Evolutionary conservation across 2,797 vertebrate genomes (phyloP).

Genomic region (Sebastes steindachneri): DNA sequence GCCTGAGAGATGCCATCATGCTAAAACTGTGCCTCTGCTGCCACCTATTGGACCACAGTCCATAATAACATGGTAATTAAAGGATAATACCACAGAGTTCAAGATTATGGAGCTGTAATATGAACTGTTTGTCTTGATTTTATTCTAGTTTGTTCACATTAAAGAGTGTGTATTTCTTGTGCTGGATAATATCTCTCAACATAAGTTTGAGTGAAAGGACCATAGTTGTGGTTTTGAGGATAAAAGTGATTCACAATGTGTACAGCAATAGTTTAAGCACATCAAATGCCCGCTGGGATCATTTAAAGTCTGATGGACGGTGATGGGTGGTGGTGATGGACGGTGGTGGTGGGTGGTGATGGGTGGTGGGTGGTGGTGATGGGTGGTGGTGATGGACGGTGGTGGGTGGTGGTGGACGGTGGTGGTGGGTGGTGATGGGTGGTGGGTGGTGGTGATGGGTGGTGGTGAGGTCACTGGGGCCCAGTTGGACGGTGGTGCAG

Average conservation of each 20-base stretch:
- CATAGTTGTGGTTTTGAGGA: too few species aligned
- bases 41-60: conserved; percentile 33
- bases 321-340: too few species aligned
- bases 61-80: not conserved
- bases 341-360: too few species aligned
- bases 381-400: too few species aligned
- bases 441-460: not conserved
- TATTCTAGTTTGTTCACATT: not conserved
- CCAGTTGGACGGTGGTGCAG: conserved; percentile 18
- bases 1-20: not conserved
- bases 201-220: too few species aligned
- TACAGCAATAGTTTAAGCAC: not conserved
- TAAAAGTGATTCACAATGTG: too few species aligned
- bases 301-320: not conserved
- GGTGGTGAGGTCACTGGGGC: not conserved
- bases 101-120: not conserved
- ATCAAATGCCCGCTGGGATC: not conserved
- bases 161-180: not conserved
- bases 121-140: not conserved
- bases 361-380: not conserved
- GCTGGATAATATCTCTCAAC: too few species aligned
- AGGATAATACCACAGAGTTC: not conserved
- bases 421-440: not conserved
- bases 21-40: conserved; percentile 44
- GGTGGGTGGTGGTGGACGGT: too few species aligned